Percentiles rank a stretch among this genome's conserved stretches.
Evolutionary conservation across 2,113 vertebrate genomes (phyloP).

Genomic region (Proterorhinus semilunaris): DNA sequence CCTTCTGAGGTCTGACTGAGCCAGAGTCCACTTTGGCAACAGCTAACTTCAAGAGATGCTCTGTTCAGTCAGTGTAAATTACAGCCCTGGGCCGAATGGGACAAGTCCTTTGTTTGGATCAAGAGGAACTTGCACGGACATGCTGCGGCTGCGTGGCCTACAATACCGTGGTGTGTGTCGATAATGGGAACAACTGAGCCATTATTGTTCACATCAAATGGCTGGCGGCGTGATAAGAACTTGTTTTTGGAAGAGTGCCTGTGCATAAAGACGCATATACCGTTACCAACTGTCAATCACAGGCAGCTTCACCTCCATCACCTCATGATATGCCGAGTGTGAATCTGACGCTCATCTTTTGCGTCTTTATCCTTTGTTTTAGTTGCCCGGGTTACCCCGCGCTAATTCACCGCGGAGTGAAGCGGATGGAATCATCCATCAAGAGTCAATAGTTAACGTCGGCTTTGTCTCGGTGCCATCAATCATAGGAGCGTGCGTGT

Average conservation of each 20-base stretch:
- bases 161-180: constrained; percentile 12
- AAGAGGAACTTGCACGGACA: constrained; percentile 63
- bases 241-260: constrained; percentile 24
- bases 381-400: constrained; percentile 63
- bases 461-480: constrained; percentile 73
- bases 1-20: background rate
- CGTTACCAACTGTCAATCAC: constrained; percentile 38
- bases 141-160: constrained; percentile 57
- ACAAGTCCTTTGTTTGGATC: constrained; percentile 42
- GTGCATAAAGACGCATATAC: constrained; percentile 47
- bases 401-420: constrained; percentile 62
- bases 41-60: background rate
- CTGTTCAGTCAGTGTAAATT: constrained; percentile 40
- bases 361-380: background rate
- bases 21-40: background rate
- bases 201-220: constrained; percentile 55
- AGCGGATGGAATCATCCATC: constrained; percentile 77
- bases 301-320: constrained; percentile 13
- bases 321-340: constrained; percentile 32
- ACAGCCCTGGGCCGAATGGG: constrained; percentile 48
- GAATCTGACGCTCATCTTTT: constrained; percentile 25
- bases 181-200: constrained; percentile 31
- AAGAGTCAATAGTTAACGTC: constrained; percentile 81
- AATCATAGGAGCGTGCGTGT: constrained; percentile 63
- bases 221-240: constrained; percentile 1